Evolutionary conservation across 2,797 vertebrate genomes (phyloP), one percentile per base, ranked within the genome.

Genomic region (Fundulus diaphanus): DNA sequence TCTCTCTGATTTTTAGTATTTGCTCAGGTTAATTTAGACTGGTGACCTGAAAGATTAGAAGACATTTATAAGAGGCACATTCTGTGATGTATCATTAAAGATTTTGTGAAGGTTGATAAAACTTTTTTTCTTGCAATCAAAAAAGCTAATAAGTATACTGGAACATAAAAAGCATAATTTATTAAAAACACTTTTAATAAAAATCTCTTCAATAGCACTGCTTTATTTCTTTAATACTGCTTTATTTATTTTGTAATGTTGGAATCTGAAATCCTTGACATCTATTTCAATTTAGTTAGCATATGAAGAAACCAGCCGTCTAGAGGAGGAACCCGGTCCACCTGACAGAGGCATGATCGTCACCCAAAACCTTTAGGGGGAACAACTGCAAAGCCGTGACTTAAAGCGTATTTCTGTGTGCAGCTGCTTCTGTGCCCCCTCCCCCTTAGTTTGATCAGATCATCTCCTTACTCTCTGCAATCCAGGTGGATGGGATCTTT

Each of bases 341-440:
- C 77, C 77, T 86, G 73, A 82, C 59, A 68, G 67, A 87, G 51
- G 56, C 83, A 72, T 80, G 70, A 56, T 49, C 22, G 31, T 82
- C 74, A 46, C 67, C 74, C 48, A 61, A 79, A 72, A 77, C 70
- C 20, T 89, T 76, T 78, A 85, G 81, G 40, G 66, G 35, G 72
- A 78, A n/a, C 8, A 72, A 68, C 56, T 77, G 56, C 65, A 81
- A 86, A 88, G 82, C 84, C 52, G 33, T 82, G 68, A 82, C 87
- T 86, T 88, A 88, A 49, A 82, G 86, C 77, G 88, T 89, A 87
- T 81, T 83, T 87, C 81, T 71, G 68, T 76, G 74, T 77, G 22
- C 66, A 73, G 65, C 78, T 59, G 52, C 75, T 73, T 83, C 74
- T 46, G 46, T 80, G 75, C 77, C 22, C 54, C 54, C 22, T 51